Evolutionary conservation across 2,797 vertebrate species (phyloP).

Genomic region (Bradypodion pumilum): DNA sequence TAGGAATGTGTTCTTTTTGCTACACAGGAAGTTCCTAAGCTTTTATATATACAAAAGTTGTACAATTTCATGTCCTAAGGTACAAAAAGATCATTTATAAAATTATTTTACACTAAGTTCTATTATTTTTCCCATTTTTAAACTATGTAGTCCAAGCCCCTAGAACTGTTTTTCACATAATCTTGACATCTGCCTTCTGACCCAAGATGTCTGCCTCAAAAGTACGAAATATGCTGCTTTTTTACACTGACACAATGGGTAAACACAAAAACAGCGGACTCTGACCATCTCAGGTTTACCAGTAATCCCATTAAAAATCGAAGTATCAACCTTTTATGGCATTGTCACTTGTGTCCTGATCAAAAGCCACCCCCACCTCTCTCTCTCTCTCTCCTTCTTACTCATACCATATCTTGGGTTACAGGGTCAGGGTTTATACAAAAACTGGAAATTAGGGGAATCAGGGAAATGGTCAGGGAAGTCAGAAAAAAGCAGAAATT

Average conservation of each 20-base stretch:
- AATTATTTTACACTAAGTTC: conserved; percentile 95
- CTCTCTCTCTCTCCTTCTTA: conserved; percentile 34
- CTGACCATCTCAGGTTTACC: conserved; percentile 72
- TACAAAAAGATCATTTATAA: conserved; percentile 99
- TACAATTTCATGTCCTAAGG: conserved; percentile 98
- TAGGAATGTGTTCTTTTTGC: conserved; percentile 99
- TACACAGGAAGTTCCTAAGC: conserved; percentile 96
- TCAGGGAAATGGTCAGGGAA: no score
- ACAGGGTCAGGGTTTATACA: no score
- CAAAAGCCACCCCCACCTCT: conserved; percentile 52
- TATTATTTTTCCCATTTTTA: conserved; percentile 77
- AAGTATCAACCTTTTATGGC: conserved; percentile 69
- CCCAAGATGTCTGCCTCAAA: conserved; percentile 72
- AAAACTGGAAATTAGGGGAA: no score
- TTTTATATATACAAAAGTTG: conserved; percentile 98
- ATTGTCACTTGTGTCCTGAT: conserved; percentile 66
- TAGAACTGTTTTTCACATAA: conserved; percentile 91
- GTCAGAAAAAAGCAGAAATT: no score
- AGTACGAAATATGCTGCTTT: conserved; percentile 71
- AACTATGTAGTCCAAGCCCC: conserved; percentile 89
- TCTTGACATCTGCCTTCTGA: conserved; percentile 84
- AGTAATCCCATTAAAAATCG: conserved; percentile 70
- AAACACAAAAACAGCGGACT: conserved; percentile 72
- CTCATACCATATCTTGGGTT: conserved; percentile 70
- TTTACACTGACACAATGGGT: conserved; percentile 73